Percentiles rank a stretch among this genome's conserved stretches.
These are phyloP conservation scores for Subanguina moxae DNA, from an alignment of 1,140 invertebrate genomes.

Conservation along the genomic window DNA sequence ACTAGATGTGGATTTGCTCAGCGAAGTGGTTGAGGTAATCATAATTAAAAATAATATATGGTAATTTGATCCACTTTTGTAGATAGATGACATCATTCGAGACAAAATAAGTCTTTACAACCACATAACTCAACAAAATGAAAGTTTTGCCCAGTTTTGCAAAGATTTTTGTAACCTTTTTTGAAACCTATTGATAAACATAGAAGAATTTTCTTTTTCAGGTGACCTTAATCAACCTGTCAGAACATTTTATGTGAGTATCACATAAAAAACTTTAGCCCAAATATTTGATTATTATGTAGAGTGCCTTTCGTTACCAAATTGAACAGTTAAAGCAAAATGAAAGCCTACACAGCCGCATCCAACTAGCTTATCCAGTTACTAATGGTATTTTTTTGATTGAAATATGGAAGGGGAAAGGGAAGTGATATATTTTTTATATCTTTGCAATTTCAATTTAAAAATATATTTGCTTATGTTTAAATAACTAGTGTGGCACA, in stretches of 20 bases:
- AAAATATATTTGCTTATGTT: too few relatives aligned
- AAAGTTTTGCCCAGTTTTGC: constrained; percentile 38
- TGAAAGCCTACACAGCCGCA: constrained; percentile 9
- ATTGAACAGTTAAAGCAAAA: constrained; percentile 12
- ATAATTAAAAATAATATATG: not conserved
- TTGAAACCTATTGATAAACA: too few relatives aligned
- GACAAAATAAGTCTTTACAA: constrained; percentile 32
- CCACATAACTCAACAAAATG: constrained; percentile 21
- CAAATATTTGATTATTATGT: constrained; percentile 33
- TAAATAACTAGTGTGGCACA: not conserved
- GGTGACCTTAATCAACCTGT: constrained; percentile 35
- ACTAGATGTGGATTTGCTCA: constrained; percentile 15
- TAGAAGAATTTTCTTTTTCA: too few relatives aligned
- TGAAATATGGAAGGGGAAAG: not conserved
- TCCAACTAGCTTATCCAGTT: constrained; percentile 22
- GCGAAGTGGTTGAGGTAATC: constrained; percentile 16
- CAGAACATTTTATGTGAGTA: constrained; percentile 26
- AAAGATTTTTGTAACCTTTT: constrained; percentile 26
- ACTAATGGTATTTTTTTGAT: constrained; percentile 1
- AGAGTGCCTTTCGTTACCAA: constrained; percentile 32
- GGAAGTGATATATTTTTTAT: too few relatives aligned
- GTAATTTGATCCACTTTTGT: too few relatives aligned
- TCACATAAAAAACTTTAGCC: not conserved
- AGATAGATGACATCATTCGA: constrained; percentile 29
- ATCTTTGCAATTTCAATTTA: too few relatives aligned